Conservation (phyloP, 2,888 invertebrate species). For the Leptinotarsa tumamoca region DNA sequence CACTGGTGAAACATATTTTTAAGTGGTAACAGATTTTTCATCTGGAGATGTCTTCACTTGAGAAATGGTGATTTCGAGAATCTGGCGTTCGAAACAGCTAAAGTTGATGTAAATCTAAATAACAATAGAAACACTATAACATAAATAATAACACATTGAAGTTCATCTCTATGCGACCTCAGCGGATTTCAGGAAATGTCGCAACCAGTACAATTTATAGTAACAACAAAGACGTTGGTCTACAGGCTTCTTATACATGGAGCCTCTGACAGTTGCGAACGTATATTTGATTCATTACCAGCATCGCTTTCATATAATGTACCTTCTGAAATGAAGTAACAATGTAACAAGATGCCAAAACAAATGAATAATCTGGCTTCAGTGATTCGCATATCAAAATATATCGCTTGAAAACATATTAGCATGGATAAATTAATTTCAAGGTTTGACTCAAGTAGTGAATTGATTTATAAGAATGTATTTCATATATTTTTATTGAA, state of each 20-base stretch:
- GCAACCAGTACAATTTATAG: neutral
- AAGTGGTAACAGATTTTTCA: too few relatives aligned
- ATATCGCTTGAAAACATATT: neutral
- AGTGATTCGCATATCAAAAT: slow-evolving; percentile 7
- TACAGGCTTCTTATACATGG: neutral
- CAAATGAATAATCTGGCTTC: neutral
- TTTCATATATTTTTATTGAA: too few relatives aligned
- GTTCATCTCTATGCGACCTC: too few relatives aligned
- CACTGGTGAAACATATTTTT: too few relatives aligned
- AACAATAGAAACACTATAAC: neutral
- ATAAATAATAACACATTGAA: neutral
- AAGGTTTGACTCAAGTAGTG: too few relatives aligned
- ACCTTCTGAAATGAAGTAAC: slow-evolving; percentile 1
- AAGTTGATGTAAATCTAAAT: neutral
- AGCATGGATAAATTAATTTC: too few relatives aligned
- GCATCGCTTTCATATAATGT: neutral
- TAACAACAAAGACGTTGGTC: neutral
- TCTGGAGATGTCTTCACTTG: too few relatives aligned
- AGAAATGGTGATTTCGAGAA: too few relatives aligned
- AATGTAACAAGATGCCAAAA: neutral
- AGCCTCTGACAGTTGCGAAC: slow-evolving; percentile 1
- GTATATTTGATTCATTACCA: neutral
- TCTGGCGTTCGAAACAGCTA: too few relatives aligned
- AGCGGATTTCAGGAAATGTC: slow-evolving; percentile 4
- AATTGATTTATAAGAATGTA: too few relatives aligned